phyloP scores from a whole-genome alignment of 2,113 vertebrate species.

The Colaptes auratus region DNA sequence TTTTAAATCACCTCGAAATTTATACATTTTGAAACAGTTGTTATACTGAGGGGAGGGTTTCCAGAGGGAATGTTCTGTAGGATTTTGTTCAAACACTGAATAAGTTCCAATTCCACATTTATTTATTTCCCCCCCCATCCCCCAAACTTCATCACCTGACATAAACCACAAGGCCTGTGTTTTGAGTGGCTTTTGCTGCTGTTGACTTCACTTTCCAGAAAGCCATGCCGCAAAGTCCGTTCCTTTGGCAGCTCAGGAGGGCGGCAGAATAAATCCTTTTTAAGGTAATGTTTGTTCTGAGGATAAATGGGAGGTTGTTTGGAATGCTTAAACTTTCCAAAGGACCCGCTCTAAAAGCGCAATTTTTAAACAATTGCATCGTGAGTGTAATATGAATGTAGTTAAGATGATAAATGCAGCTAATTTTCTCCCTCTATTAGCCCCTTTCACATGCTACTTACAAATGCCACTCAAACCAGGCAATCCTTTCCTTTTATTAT shows the following conservation, averaged over 20 bases:
- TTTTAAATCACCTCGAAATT: background rate
- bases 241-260: background rate
- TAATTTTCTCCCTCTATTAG: conserved; percentile 67
- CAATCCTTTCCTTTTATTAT: conserved; percentile 69
- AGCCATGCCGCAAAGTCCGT: background rate
- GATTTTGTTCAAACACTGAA: background rate
- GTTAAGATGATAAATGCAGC: conserved; percentile 65
- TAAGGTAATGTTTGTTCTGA: conserved; percentile 68
- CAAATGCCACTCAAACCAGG: conserved; percentile 72
- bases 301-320: conserved; percentile 64
- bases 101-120: background rate
- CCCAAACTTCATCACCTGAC: accelerated
- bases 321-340: conserved; percentile 74
- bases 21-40: background rate
- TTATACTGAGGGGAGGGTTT: background rate
- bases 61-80: background rate
- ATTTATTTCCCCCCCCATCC: no score
- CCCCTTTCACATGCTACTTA: conserved; percentile 71
- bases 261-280: conserved; percentile 44
- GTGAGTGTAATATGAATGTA: conserved; percentile 73
- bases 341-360: conserved; percentile 72
- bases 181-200: background rate
- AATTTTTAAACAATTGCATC: conserved; percentile 76
- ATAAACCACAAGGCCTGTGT: background rate
- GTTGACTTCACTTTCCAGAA: background rate